Evolutionary conservation across 1,140 invertebrate genomes (phyloP), one percentile per base, ranked within the genome.

Genomic region (Phenacoccus solenopsis): DNA sequence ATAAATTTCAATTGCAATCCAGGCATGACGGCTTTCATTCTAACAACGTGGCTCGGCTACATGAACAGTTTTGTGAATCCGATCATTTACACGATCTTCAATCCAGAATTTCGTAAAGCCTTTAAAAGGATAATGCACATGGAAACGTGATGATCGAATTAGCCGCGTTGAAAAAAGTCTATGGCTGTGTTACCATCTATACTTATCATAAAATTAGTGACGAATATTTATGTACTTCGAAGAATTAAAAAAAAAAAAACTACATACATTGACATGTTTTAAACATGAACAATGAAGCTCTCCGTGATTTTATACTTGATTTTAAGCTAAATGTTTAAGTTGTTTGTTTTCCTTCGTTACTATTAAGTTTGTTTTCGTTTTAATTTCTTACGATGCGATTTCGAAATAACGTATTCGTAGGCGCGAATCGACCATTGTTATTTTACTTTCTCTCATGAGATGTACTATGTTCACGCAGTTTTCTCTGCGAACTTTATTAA

Each of bases 11-110:
- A 87, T 72, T 96, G 91, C 79, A 86, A 89, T 71, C 93, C 94
- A 0, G 92, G 93, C 10, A 86, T 95, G 35, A 89, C 89, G 0
- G 89, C 88, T 12, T 98, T 98, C 80, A 91, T 98, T 75, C 83
- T 96, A 56, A 96, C 94, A 72, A 97, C 96, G 1, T 99, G 97
- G 97, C 84, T 99, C 32, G 97, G 97, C 61, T 99, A 98, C 81
- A 95, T 98, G 83, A 99, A 99, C 82, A 96, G 88, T 76, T 97
- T 94, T 77, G 90, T 98, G 70, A 98, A 98, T 82, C 96, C 96
- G 1, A 90, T 98, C 72, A 99, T 99, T 79, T 98, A 99, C 80
- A 98, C 97, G 49, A 98, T 99, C 76, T 99, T 98, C 84, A 99
- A 99, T 82, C 91, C 94, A 2, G 97, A 99, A 80, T 99, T 99